Evolutionary conservation across 2,797 vertebrate species (phyloP).

Genomic region (Paratrypauchen microcephalus): DNA sequence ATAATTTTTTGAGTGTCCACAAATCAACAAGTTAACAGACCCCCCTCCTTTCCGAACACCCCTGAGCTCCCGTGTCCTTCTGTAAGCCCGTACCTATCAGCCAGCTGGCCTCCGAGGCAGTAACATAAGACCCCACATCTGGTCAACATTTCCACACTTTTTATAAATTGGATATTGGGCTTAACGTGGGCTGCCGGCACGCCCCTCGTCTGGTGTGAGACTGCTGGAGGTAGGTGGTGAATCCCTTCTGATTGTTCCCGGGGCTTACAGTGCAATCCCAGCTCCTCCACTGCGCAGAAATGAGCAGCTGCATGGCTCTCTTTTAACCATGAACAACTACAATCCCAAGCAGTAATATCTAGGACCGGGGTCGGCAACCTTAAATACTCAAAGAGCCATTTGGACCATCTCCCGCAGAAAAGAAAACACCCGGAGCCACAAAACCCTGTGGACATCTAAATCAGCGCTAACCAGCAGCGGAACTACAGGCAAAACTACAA

Average conservation of each 20-base stretch:
- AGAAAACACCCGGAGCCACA: too few relatives aligned
- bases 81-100: constrained; percentile 28
- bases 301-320: constrained; percentile 64
- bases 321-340: constrained; percentile 55
- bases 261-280: constrained; percentile 57
- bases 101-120: constrained; percentile 34
- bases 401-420: too few relatives aligned
- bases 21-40: constrained; percentile 33
- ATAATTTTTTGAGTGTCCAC: constrained; percentile 2
- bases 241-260: constrained; percentile 56
- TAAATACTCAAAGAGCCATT: too few relatives aligned
- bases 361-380: too few relatives aligned
- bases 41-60: constrained; percentile 14
- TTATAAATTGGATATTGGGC: constrained; percentile 59
- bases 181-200: constrained; percentile 36
- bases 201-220: constrained; percentile 32
- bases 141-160: constrained; percentile 57
- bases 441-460: too few relatives aligned
- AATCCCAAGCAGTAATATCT: constrained; percentile 51
- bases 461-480: too few relatives aligned
- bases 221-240: constrained; percentile 42
- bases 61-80: constrained; percentile 24
- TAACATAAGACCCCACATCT: constrained; percentile 59
- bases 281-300: constrained; percentile 55
- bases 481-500: too few relatives aligned